Base-by-base conservation (phyloP, 92 coral and sea anemone genomes). In the Ricordea florida region DNA sequence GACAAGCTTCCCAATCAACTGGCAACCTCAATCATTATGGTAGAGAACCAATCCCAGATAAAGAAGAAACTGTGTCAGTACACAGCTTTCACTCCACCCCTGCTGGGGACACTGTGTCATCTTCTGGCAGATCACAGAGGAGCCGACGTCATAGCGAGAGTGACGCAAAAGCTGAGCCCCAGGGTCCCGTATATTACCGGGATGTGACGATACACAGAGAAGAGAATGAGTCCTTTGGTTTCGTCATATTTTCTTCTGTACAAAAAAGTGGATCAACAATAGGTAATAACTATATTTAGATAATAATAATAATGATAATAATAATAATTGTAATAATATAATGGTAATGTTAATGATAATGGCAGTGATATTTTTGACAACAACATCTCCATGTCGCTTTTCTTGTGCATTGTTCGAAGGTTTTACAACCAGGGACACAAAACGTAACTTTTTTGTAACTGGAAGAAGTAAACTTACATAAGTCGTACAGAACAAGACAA, bases 221-320 rank as follows among this genome's bases (percentile, higher is more conserved):
- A 36, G 91, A 88, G 10, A 61, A 74, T 43, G 99, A 96, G 62
- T 93, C 96, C 5, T 96, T 96, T 76, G 99, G 99, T 17, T 96
- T 96, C 59, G 99, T 96, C 3, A 92, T 96, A 57, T 69, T 92
- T 40, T 92, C 97, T 2, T 92, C 99, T 0, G 89, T 91, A 38
- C 91, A 89, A 49, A 90, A 85, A 60, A 89, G 87, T 64, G 99
- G 99, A 17, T 92, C 99, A 2, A 96, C 99, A 2, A 85, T 96
- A 51, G 99, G 97, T 91, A 45, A 68, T 85, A 16, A 5, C 9
- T 21, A 49, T 8, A 9, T 21, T 11, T 49, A 11, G 10, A 21
- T 21, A 7, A 11, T n/a, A n/a, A n/a, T n/a, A n/a, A n/a, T n/a
- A n/a, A n/a, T n/a, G 9, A 38, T 9, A 38, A 38, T 38, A 38